Base-by-base conservation (phyloP, 2,113 vertebrate species). In the Actenoides lindsayi region DNA sequence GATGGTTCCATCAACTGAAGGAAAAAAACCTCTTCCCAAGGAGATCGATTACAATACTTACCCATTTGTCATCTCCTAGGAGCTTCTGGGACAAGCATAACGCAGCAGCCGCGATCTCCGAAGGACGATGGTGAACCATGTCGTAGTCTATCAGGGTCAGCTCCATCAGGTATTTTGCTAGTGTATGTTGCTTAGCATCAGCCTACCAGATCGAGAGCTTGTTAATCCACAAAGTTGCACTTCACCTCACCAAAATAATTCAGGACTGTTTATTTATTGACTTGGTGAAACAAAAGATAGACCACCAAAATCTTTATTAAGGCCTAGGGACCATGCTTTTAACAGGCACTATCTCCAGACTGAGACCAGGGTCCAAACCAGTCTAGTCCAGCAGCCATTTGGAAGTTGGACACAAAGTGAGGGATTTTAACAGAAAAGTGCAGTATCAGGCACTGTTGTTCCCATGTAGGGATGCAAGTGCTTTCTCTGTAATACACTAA, bases 141-240 rank as follows among this genome's bases (percentile, higher is more conserved):
- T 98, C 97, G 1, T 99, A 99, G 97, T 99, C 99, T 5, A 98
- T n/a, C 10, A 99, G 98, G 0, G 99, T 99, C 97, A 99, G 96
- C 95, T 99, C 99, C 98, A 99, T 99, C 46, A 99, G 96, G 25
- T 99, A 99, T 65, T 99, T 99, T 53, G 99, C 99, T 82, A 99
- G 97, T 0, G 99, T 99, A 82, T 99, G 99, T 39, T 98, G 98
- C 83, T 99, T 98, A 15, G 98, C 97, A 27, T 99, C 98, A 1
- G 98, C 98, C 99, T 99, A 87, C 1, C 13, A 83, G 62, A 89
- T 60, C 9, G 50, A 95, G n/a, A 94, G 10, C 2, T 79, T 20
- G 54, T 96, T 89, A 96, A 69, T 73, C 12, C 62, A 77, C 46
- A 41, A 35, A 50, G 25, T 50, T 63, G 73, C 69, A 89, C 18